A percentile compares a stretch with the other conserved stretches of the same genome.
Conservation (phyloP, 1,140 invertebrate species). For the Drosophila repleta region DNA sequence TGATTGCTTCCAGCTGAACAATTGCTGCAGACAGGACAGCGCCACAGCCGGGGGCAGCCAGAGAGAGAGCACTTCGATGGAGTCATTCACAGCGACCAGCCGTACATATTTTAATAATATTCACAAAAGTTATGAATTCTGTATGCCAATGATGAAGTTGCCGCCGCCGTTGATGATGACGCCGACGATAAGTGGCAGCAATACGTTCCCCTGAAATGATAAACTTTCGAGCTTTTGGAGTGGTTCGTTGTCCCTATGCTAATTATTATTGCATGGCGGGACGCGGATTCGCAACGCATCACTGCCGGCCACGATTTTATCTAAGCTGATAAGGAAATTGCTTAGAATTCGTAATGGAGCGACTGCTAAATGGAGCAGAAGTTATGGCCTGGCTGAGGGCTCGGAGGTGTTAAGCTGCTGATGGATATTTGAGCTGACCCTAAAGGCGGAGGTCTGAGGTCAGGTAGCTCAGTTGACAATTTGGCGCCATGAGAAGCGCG, state of each 20-base stretch:
- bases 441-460: background rate
- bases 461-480: constrained; percentile 36
- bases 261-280: constrained; percentile 74
- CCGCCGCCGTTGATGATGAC: constrained; percentile 1
- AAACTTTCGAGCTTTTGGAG: constrained; percentile 56
- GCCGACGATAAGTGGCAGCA: constrained; percentile 33
- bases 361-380: constrained; percentile 69
- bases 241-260: constrained; percentile 52
- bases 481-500: background rate
- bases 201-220: constrained; percentile 70
- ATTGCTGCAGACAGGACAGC: constrained; percentile 42
- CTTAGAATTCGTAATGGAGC: constrained; percentile 71
- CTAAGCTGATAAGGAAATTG: constrained; percentile 79
- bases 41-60: constrained; percentile 35
- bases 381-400: constrained; percentile 35
- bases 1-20: constrained; percentile 81
- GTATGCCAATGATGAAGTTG: constrained; percentile 11
- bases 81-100: constrained; percentile 60
- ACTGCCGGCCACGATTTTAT: constrained; percentile 68
- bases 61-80: constrained; percentile 43
- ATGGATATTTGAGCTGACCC: constrained; percentile 50
- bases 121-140: constrained; percentile 78
- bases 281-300: constrained; percentile 19
- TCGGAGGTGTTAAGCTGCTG: constrained; percentile 69
- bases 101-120: constrained; percentile 65